Conservation (phyloP, 30 jellyfish, hydroid and myxozoan species). For the Aurelia sp. region DNA sequence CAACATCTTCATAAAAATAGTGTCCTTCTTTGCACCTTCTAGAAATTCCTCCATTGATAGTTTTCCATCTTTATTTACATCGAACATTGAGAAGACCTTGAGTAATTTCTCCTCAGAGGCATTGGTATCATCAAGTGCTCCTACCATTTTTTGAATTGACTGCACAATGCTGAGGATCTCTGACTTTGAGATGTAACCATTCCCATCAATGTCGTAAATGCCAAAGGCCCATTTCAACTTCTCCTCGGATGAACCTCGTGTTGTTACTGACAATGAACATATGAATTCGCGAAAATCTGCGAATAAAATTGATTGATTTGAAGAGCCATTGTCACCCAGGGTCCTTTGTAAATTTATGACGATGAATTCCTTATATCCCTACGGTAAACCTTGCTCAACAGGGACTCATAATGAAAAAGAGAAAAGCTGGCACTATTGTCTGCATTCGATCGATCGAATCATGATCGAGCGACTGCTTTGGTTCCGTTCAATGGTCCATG, state of each 20-base stretch:
- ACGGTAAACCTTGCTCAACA: no score
- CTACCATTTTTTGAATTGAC: slow-evolving; percentile 87
- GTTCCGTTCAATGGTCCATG: no score
- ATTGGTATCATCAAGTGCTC: slow-evolving; percentile 78
- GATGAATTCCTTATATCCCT: no score
- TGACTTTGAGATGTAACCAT: slow-evolving; percentile 81
- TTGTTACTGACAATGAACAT: slow-evolving; percentile 89
- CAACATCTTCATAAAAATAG: slow-evolving; percentile 80
- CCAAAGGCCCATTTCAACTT: slow-evolving; percentile 88
- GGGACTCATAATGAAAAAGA: no score
- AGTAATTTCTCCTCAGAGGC: slow-evolving; percentile 69
- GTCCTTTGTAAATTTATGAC: no score
- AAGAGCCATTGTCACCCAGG: no score
- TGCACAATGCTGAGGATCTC: slow-evolving; percentile 80
- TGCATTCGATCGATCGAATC: no score
- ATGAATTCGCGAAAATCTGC: slow-evolving; percentile 94
- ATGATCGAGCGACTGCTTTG: no score
- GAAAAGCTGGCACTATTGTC: no score
- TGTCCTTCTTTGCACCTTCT: slow-evolving; percentile 85
- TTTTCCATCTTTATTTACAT: slow-evolving; percentile 79
- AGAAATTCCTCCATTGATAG: slow-evolving; percentile 86
- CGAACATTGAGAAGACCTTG: slow-evolving; percentile 72
- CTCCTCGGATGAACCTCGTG: slow-evolving; percentile 88
- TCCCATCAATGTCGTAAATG: slow-evolving; percentile 90
- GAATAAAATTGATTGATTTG: background rate